Evolutionary conservation across 2,797 vertebrate genomes (phyloP).

Genomic region (Channallabes apus): DNA sequence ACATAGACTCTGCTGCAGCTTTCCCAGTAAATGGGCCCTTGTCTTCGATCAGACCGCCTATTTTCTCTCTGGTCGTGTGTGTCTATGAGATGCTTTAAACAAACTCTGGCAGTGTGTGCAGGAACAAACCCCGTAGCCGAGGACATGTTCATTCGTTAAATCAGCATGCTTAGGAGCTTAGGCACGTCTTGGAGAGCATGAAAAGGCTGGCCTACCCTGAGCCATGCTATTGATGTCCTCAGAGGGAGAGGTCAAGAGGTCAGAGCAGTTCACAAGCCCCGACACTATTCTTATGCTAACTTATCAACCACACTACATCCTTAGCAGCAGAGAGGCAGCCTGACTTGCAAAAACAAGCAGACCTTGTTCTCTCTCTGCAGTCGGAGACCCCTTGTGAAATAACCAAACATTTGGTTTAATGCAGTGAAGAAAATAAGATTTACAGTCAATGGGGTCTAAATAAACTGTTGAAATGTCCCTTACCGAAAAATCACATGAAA

Average conservation of each 20-base stretch:
- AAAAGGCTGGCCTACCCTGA: conserved; percentile 79
- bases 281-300: conserved; percentile 93
- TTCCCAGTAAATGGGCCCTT: conserved; percentile 45
- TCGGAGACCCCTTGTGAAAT: not conserved
- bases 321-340: conserved; percentile 11
- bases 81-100: conserved; percentile 57
- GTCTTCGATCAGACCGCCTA: conserved; percentile 44
- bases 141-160: conserved; percentile 99
- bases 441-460: not conserved
- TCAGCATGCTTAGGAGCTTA: conserved; percentile 93
- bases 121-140: conserved; percentile 53
- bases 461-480: not conserved
- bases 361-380: not conserved
- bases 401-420: not conserved
- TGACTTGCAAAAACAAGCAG: conserved; percentile 18
- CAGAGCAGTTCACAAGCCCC: conserved; percentile 87
- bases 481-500: not conserved
- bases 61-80: conserved; percentile 39
- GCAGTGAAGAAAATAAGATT: conserved; percentile 12
- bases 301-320: conserved; percentile 65
- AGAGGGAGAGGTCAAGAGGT: conserved; percentile 85
- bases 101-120: conserved; percentile 45
- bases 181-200: conserved; percentile 81
- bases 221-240: conserved; percentile 84
- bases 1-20: not conserved